Percentiles rank a stretch among this genome's conserved stretches.
phyloP scores from a whole-genome alignment of 1,140 invertebrate species.

The Trachymyrmex septentrionalis region DNA sequence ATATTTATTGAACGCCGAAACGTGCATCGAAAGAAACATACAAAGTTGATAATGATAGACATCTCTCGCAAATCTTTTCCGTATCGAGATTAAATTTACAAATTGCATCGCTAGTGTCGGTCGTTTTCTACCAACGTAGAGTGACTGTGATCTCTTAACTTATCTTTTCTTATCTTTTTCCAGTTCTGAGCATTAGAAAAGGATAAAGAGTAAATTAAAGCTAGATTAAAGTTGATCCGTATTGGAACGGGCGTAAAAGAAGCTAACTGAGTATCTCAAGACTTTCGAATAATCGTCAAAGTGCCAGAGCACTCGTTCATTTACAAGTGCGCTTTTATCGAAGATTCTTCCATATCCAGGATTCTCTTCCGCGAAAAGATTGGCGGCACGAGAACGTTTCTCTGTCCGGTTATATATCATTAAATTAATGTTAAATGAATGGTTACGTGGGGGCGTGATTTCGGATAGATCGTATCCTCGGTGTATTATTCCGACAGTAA shows the following conservation, averaged over 20 bases:
- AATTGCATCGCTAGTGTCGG: background rate
- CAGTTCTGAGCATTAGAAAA: too few species aligned
- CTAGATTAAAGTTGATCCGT: too few species aligned
- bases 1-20: constrained; percentile 50
- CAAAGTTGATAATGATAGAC: constrained; percentile 6
- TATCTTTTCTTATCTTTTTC: too few species aligned
- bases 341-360: constrained; percentile 64
- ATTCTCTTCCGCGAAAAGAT: constrained; percentile 75
- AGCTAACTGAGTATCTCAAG: background rate
- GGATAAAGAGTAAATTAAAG: too few species aligned
- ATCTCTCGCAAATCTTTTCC: background rate
- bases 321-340: background rate
- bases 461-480: constrained; percentile 52
- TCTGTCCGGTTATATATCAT: constrained; percentile 77
- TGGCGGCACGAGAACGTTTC: constrained; percentile 32
- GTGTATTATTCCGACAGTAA: constrained; percentile 76
- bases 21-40: background rate
- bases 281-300: background rate
- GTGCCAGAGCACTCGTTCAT: background rate
- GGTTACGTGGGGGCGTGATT: constrained; percentile 81
- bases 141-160: too few species aligned
- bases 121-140: too few species aligned
- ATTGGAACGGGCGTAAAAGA: background rate
- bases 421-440: constrained; percentile 84
- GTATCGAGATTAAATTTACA: background rate